Evolutionary conservation across 2,888 invertebrate species (phyloP), one percentile per base, ranked within the genome.

Genomic region (Mongoloraphidia duomilia): DNA sequence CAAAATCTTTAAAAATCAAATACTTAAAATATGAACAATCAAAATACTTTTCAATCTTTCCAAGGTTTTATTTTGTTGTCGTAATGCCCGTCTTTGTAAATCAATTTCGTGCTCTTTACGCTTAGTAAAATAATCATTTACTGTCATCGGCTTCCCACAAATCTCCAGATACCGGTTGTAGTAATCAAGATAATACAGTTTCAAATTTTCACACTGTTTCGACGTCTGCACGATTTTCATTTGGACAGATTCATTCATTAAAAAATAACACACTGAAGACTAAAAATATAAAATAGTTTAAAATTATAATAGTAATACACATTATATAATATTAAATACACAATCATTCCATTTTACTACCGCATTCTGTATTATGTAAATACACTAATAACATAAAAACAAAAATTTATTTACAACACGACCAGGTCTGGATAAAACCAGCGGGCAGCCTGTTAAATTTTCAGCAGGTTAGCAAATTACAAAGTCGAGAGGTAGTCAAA

Each of bases 161-260:
- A 17, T 42, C 12, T 42, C 26, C 12, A 12, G 9, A 17, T 12
- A 12, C 10, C 33, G 33, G 12, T 42, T 11, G 11, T 42, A 42
- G n/a, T 17, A 42, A 10, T 42, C 42, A 9, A 2, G 9, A 42
- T 42, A 42, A 42, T 42, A 26, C 26, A 14, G 17, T 17, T 12
- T 42, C 3, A 42, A 76, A 0, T 70, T 69, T 14, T 67, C 67
- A 3, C 77, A 56, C 56, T 72, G 69, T 4, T 65, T 65, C 51
- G 75, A 73, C 46, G 66, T 73, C 4, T 72, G 61, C 57, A 77
- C 77, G 55, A 76, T 75, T 47, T 67, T 68, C 2, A 78, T 67
- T 2, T 70, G 65, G 0, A 77, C 77, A 55, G 75, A 74, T 53
- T 69, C 70, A 1, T 71, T 69, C 2, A 73, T 68, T 56, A 75